Base-by-base conservation (phyloP, 2,888 invertebrate species). In the Mesoligia furuncula region DNA sequence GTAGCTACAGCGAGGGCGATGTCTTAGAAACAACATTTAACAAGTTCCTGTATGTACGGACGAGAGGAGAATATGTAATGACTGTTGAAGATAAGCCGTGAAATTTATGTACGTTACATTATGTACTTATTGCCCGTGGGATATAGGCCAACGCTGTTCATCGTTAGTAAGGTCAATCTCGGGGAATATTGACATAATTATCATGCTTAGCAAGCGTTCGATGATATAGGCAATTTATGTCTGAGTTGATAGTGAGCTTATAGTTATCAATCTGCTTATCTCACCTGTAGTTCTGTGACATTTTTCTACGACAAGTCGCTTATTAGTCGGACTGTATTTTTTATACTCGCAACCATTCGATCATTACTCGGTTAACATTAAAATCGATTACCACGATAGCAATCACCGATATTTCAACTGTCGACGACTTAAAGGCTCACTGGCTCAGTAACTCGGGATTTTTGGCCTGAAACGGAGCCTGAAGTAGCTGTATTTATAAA, bases 1-100 rank as follows among this genome's bases (percentile, higher is more conserved):
- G 61, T 65, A 57, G 27, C 17, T 24, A 54, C n/a, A 36, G n/a
- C 13, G 62, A 42, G 51, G n/a, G 39, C n/a, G 57, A 74, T 62
- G 73, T 75, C 68, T 80, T 64, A 73, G 62, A 72, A 88, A 75
- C 65, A 83, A 83, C 77, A 77, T 83, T 75, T 73, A 77, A 86
- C 86, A 79, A 83, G 71, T 64, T 80, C 67, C 66, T 61, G 48
- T 79, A 51, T 61, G 42, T 77, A 54, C 62, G 57, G 64, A 85
- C 75, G 67, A 57, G 75, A 67, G 13, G 54, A 78, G 83, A 78
- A 78, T 83, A 71, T 76, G 70, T 86, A 80, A 88, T 78, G 76
- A 79, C 69, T 69, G 65, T 72, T 75, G 39, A 65, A 76, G 75
- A 80, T 68, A 73, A 64, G 48, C 31, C 61, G 48, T 74, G 65